Base-by-base conservation (phyloP, 2,888 invertebrate genomes). In the Craniophora ligustri region DNA sequence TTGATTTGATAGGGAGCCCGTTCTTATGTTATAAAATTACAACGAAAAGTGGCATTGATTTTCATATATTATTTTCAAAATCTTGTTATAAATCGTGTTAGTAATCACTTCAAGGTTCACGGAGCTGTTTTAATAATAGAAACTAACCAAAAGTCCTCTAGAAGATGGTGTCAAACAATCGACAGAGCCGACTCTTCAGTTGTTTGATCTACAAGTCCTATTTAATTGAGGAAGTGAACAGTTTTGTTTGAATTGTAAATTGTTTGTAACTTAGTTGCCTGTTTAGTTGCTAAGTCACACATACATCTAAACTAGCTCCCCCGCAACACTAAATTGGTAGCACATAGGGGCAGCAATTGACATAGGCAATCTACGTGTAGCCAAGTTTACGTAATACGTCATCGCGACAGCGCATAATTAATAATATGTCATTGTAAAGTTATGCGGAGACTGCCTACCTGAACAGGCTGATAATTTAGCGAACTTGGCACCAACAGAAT, bases 241-340 rank as follows among this genome's bases (percentile, higher is more conserved):
- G 39, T 46, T 57, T 40, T 63, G 69, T 53, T 68, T 34, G 8
- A 40, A 44, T 53, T 53, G 70, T 39, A 23, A 34, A 58, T 53
- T 51, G 50, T 56, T 38, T 50, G 38, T 45, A 34, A 41, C 28
- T 48, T 45, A 18, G 21, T 34, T 54, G 14, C 34, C 16, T 49
- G 30, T 41, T 59, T 41, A 44, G 35, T 36, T n/a, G 5, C 14
- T 19, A 68, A 57, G 40, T 48, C 28, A 48, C 36, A 40, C 68
- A 50, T n/a, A 13, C 8, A 21, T 32, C 23, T n/a, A 31, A 49
- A 36, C 14, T 31, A 44, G 16, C 26, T 41, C 21, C 18, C 32
- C 14, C 8, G 11, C 36, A 14, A 16, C 18, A 16, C 19, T 32
- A 10, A 31, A 44, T 18, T 23, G 4, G 6, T 10, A 38, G 19